Evolutionary conservation across 2,113 vertebrate genomes (phyloP).

Genomic region (Myrmecophaga tridactyla): DNA sequence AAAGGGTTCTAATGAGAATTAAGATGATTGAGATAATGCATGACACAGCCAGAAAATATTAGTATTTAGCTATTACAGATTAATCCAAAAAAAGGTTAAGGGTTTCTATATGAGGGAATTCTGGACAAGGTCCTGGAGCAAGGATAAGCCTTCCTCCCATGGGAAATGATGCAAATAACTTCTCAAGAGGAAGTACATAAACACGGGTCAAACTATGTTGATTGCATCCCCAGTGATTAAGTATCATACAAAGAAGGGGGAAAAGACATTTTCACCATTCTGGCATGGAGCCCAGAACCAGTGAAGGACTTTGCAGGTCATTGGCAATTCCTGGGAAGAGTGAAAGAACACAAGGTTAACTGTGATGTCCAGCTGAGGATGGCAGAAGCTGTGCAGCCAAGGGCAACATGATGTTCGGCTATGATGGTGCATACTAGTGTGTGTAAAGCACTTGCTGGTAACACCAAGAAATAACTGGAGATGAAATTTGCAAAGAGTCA

Average conservation of each 20-base stretch:
- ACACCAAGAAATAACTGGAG: not conserved
- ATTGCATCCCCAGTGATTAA: not conserved
- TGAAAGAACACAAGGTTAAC: not conserved
- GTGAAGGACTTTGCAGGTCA: not conserved
- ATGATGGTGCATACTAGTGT: not conserved
- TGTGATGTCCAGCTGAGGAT: not conserved
- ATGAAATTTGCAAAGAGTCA: not conserved
- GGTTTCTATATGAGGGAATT: not conserved
- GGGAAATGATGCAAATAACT: not conserved
- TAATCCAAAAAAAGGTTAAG: not conserved
- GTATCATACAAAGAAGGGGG: not conserved
- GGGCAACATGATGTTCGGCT: not conserved
- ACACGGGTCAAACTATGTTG: not conserved
- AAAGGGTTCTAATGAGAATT: not conserved
- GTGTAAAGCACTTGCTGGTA: not conserved
- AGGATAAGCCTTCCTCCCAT: not conserved
- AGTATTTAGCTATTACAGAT: not conserved
- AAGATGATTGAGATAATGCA: not conserved
- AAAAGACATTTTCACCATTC: not conserved
- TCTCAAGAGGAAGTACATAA: not conserved
- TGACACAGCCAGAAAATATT: not conserved
- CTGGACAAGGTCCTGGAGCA: not conserved
- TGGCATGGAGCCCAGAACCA: not conserved
- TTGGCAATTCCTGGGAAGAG: not conserved
- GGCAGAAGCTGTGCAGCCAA: not conserved